Evolutionary conservation across 2,888 invertebrate genomes (phyloP).

Genomic region (Prenolepis imparis): DNA sequence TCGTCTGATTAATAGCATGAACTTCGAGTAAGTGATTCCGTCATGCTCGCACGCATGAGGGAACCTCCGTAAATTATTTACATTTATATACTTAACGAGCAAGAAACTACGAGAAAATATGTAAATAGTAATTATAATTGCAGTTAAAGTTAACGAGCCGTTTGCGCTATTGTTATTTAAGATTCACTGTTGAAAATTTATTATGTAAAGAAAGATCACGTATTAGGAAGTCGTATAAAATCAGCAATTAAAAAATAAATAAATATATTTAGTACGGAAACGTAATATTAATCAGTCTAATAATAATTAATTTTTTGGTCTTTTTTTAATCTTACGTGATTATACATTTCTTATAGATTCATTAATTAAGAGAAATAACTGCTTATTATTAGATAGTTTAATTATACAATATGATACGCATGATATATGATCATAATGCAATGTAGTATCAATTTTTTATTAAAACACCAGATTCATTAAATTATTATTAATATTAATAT

Average conservation of each 20-base stretch:
- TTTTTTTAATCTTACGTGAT: neutral
- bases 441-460: neutral
- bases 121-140: neutral
- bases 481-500: neutral
- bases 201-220: neutral
- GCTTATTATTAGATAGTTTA: neutral
- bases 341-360: neutral
- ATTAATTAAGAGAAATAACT: neutral
- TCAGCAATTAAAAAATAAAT: neutral
- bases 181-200: neutral
- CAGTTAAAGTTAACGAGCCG: conserved; percentile 4
- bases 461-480: neutral
- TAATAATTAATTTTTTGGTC: conserved; percentile 7
- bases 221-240: neutral
- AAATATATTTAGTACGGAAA: neutral
- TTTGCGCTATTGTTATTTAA: neutral
- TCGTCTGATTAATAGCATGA: neutral
- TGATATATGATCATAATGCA: neutral
- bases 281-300: neutral
- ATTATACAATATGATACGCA: neutral
- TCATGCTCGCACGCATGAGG: neutral
- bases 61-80: neutral
- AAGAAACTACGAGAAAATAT: conserved; percentile 20
- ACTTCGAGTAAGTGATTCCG: neutral
- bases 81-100: conserved; percentile 12